Evolutionary conservation across 2,113 vertebrate species (phyloP).

Genomic region (Arizona elegans): DNA sequence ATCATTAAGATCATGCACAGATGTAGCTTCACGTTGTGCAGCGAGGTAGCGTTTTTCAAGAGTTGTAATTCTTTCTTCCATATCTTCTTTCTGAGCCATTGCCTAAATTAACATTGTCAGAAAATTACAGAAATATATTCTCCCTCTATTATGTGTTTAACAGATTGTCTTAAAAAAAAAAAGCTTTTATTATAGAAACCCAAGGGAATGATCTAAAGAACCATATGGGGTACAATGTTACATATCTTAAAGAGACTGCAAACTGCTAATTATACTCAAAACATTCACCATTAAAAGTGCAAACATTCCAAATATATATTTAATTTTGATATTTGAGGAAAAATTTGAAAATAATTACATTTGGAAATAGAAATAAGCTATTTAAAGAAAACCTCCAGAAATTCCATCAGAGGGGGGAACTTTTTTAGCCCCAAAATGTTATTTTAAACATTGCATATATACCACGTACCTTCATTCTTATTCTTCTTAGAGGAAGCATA

Average conservation of each 20-base stretch:
- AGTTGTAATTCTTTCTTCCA: conserved; percentile 98
- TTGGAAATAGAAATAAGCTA: neutral
- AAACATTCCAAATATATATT: neutral
- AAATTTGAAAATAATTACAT: neutral
- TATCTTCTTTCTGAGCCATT: conserved; percentile 96
- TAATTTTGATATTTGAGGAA: neutral
- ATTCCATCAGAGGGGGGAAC: neutral
- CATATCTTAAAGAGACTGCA: neutral
- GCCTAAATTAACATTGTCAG: conserved; percentile 69
- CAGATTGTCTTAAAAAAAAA: neutral
- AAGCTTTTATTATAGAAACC: neutral
- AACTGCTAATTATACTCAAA: neutral
- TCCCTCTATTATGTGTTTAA: neutral
- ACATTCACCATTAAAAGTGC: neutral
- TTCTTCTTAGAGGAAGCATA: neutral
- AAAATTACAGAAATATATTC: neutral
- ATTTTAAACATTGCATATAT: neutral
- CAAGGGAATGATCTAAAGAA: neutral
- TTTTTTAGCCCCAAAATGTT: neutral
- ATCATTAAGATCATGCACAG: conserved; percentile 96
- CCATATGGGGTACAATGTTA: neutral
- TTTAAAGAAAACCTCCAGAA: neutral
- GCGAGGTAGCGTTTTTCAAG: conserved; percentile 98
- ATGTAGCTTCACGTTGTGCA: conserved; percentile 94
- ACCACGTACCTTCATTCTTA: neutral